These are phyloP conservation scores for Polia nebulosa DNA, from an alignment of 2,888 invertebrate species.

Conservation along the genomic window DNA sequence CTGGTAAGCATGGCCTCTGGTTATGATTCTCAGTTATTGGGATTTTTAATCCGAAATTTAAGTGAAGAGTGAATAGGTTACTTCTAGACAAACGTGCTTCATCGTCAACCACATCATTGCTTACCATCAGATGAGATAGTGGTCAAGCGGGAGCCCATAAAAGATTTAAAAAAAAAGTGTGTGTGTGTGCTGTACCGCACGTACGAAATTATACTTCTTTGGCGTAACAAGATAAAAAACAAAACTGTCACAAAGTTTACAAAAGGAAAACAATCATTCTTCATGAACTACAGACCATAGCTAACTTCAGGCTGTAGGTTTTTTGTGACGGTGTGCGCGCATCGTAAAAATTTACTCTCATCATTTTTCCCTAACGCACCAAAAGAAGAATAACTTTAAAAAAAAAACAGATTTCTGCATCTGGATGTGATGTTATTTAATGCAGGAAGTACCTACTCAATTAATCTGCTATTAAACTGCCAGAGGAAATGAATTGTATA, in stretches of 20 bases:
- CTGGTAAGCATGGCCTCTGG: background rate
- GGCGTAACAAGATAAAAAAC: no score
- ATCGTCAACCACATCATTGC: background rate
- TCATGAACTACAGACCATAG: no score
- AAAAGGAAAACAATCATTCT: no score
- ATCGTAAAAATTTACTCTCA: no score
- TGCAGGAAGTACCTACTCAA: conserved; percentile 17
- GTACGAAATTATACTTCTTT: no score
- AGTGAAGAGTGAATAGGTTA: background rate
- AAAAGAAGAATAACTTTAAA: no score
- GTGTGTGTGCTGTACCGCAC: no score
- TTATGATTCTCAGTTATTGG: background rate
- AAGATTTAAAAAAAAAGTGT: background rate
- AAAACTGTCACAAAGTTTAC: no score
- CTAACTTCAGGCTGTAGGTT: no score
- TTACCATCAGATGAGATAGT: background rate
- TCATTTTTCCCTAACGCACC: no score
- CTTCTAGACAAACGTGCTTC: background rate
- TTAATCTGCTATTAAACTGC: conserved; percentile 7
- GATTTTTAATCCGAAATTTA: no score
- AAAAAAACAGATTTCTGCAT: background rate
- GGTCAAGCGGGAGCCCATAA: background rate
- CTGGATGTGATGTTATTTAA: background rate
- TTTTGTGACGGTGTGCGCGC: no score
- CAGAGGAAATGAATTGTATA: conserved; percentile 21